Conservation (phyloP, 2,113 vertebrate genomes). For the Nerophis lumbriciformis region DNA sequence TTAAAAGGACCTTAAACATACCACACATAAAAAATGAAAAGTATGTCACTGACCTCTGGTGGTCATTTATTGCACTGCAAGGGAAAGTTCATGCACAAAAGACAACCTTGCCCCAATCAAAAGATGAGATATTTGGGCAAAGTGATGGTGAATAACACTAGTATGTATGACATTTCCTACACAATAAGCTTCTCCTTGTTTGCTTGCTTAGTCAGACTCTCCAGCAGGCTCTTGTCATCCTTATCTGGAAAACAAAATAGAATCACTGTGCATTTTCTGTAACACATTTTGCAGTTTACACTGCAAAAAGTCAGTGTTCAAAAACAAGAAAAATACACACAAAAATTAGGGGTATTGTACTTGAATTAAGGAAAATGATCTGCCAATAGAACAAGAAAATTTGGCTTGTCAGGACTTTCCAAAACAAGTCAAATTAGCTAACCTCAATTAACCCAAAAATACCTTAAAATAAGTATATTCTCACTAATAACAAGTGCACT, state of each 20-base stretch:
- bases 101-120: not conserved
- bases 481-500: too few relatives aligned
- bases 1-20: constrained; percentile 2
- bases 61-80: constrained; percentile 20
- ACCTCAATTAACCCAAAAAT: too few relatives aligned
- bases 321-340: not conserved
- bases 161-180: constrained; percentile 23
- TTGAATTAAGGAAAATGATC: too few relatives aligned
- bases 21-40: not conserved
- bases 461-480: too few relatives aligned
- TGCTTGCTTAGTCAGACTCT: constrained; percentile 49
- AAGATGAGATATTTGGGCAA: not conserved
- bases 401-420: too few relatives aligned
- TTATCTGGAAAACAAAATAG: constrained; percentile 55
- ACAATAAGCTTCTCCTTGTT: constrained; percentile 67
- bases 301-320: too few relatives aligned
- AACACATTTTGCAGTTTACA: too few relatives aligned
- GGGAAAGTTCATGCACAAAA: not conserved
- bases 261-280: too few relatives aligned
- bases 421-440: too few relatives aligned
- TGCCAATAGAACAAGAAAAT: too few relatives aligned
- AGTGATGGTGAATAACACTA: not conserved
- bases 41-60: constrained; percentile 40
- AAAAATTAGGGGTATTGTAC: too few relatives aligned
- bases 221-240: constrained; percentile 57